Evolutionary conservation across 2,797 vertebrate genomes (phyloP).

Genomic region (Pseudochirops corinnae): DNA sequence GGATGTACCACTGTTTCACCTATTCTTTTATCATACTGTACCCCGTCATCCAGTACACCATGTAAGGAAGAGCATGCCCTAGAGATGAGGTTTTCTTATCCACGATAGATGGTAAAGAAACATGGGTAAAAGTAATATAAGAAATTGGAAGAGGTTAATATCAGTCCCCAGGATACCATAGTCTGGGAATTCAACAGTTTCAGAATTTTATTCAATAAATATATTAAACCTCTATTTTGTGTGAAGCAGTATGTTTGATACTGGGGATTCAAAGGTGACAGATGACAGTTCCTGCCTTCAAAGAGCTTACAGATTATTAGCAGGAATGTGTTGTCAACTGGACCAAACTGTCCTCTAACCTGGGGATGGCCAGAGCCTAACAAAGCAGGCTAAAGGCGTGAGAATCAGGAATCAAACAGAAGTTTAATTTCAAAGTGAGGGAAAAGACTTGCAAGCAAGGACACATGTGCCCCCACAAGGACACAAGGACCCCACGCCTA

Average conservation of each 20-base stretch:
- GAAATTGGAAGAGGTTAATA: background rate
- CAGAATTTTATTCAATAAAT: background rate
- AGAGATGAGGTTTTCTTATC: background rate
- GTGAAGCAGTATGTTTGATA: background rate
- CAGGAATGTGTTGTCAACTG: background rate
- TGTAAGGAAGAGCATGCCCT: background rate
- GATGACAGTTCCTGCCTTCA: background rate
- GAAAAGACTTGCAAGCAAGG: no score
- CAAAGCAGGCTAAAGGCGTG: no score
- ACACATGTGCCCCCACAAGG: no score
- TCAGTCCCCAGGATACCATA: background rate
- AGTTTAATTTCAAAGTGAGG: no score
- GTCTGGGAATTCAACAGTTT: background rate
- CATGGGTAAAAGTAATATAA: background rate
- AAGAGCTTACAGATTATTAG: background rate
- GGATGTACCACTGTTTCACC: background rate
- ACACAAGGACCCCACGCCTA: no score
- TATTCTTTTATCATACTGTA: background rate
- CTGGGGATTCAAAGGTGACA: background rate
- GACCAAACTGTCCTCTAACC: no score
- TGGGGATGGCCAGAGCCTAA: no score
- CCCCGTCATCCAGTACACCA: background rate
- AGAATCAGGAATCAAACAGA: no score
- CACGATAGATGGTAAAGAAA: background rate
- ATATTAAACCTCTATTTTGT: background rate